A percentile compares a stretch with the other conserved stretches of the same genome.
Conservation (phyloP, 2,797 vertebrate genomes). For the Bradypodion ventrale region DNA sequence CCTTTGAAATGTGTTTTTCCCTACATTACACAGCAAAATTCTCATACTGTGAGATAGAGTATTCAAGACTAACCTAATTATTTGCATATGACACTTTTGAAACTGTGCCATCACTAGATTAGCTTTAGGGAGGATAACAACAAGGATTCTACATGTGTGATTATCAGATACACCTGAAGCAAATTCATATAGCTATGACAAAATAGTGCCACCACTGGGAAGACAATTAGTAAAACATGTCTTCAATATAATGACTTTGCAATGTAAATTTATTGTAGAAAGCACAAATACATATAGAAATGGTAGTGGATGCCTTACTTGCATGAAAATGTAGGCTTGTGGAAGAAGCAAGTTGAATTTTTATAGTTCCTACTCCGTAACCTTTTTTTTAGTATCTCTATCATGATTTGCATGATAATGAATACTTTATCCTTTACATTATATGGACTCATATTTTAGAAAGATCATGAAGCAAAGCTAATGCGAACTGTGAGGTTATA, state of each 20-base stretch:
- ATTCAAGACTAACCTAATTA: no score
- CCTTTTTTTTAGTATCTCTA: not conserved
- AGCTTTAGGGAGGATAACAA: not conserved
- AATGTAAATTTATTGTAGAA: not conserved
- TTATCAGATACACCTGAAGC: not conserved
- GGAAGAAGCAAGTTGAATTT: not conserved
- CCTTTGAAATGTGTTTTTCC: no score
- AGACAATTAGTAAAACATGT: not conserved
- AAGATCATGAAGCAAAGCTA: slow-evolving; percentile 12
- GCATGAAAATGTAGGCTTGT: not conserved
- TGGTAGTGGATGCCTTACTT: not conserved
- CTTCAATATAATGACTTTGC: not conserved
- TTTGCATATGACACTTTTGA: no score
- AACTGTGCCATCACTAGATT: not conserved
- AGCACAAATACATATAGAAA: not conserved
- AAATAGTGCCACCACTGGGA: not conserved
- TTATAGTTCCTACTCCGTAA: not conserved
- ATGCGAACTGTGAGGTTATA: not conserved
- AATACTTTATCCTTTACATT: not conserved
- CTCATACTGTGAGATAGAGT: no score
- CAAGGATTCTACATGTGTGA: not conserved
- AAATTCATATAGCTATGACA: not conserved
- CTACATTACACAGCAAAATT: no score
- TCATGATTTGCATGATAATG: not conserved
- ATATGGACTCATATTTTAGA: no score